These are phyloP conservation scores for Lypha dubia DNA, from an alignment of 2,888 invertebrate species.

Conservation along the genomic window DNA sequence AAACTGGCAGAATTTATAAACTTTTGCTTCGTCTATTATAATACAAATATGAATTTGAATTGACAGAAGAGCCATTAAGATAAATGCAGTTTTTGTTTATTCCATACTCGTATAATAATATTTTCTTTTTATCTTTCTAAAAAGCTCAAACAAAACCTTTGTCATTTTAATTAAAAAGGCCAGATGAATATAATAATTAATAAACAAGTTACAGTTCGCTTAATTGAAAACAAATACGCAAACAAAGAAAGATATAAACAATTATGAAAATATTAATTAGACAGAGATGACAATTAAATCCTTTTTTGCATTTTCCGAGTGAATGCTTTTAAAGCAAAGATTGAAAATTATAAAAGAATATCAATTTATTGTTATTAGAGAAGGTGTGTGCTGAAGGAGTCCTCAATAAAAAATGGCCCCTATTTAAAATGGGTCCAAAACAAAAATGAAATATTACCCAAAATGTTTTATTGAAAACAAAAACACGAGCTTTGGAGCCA, in stretches of 20 bases:
- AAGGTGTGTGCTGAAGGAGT: too few relatives aligned
- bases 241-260: neutral
- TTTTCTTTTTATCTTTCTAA: neutral
- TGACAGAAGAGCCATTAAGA: neutral
- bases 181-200: too few relatives aligned
- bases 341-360: neutral
- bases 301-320: too few relatives aligned
- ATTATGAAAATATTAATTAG: constrained; percentile 21
- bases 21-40: neutral
- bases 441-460: too few relatives aligned
- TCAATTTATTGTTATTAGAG: neutral
- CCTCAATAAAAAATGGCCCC: too few relatives aligned
- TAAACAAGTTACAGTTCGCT: constrained; percentile 2
- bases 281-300: constrained; percentile 10
- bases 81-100: constrained; percentile 17
- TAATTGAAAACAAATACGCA: neutral
- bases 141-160: neutral
- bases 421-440: too few relatives aligned
- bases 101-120: neutral
- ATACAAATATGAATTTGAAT: neutral
- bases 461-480: too few relatives aligned
- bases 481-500: too few relatives aligned
- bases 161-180: constrained; percentile 39
- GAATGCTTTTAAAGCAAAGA: neutral
- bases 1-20: constrained; percentile 2